A percentile compares a stretch with the other conserved stretches of the same genome.
Evolutionary conservation across 2,888 invertebrate species (phyloP).

Genomic region (Ashinkailepas kermadecensis): DNA sequence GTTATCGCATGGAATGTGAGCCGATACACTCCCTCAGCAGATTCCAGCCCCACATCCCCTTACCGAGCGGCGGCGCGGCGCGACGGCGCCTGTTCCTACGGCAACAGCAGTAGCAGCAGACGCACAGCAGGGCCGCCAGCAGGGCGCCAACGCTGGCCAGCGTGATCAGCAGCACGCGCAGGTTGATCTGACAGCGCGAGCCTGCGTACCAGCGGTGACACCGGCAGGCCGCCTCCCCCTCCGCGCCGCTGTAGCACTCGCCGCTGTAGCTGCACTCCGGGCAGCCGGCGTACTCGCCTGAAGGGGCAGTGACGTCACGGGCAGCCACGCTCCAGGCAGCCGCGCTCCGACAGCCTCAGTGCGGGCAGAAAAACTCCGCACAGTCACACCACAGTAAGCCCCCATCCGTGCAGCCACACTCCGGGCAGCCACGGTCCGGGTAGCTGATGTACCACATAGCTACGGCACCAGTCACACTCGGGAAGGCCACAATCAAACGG

Average conservation of each 20-base stretch:
- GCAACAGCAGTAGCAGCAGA: slow-evolving; percentile 65
- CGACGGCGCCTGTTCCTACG: slow-evolving; percentile 45
- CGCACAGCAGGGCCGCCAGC: slow-evolving; percentile 60
- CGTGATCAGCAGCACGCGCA: slow-evolving; percentile 75
- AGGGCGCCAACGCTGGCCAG: slow-evolving; percentile 67
- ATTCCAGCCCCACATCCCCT: neutral
- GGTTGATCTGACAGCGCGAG: slow-evolving; percentile 74
- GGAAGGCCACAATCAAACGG: too few relatives aligned
- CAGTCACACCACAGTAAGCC: neutral
- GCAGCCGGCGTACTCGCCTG: slow-evolving; percentile 69
- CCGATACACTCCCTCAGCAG: too few relatives aligned
- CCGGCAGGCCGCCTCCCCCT: slow-evolving; percentile 57
- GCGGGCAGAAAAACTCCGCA: neutral
- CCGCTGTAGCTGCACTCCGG: slow-evolving; percentile 80
- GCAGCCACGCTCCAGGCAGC: too few relatives aligned
- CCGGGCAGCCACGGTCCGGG: neutral
- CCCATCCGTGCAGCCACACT: neutral
- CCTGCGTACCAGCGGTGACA: slow-evolving; percentile 91
- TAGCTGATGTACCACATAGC: too few relatives aligned
- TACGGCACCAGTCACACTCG: too few relatives aligned
- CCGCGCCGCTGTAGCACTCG: slow-evolving; percentile 60
- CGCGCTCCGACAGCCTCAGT: neutral
- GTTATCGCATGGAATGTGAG: too few relatives aligned
- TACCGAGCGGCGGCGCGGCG: slow-evolving; percentile 36
- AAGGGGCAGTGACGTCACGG: neutral